Evolutionary conservation across 2,888 invertebrate genomes (phyloP).

Genomic region (Exephanes ischioxanthus): DNA sequence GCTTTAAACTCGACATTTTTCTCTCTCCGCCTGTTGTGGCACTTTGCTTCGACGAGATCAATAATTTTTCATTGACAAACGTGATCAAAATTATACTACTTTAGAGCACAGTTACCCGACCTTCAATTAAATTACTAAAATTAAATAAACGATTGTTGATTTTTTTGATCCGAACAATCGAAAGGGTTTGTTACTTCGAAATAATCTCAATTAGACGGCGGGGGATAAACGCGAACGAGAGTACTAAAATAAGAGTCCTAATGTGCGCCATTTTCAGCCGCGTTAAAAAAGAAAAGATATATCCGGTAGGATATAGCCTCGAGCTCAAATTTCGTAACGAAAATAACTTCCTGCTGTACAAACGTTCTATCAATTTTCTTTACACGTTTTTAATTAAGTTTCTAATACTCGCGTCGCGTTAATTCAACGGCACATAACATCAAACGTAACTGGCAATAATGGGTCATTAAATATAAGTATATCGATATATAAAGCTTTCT

Average conservation of each 20-base stretch:
- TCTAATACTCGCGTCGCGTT: constrained; percentile 43
- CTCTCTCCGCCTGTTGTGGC: constrained; percentile 49
- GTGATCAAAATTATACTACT: constrained; percentile 56
- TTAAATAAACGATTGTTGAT: constrained; percentile 53
- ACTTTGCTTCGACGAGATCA: constrained; percentile 55
- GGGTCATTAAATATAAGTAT: constrained; percentile 73
- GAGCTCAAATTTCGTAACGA: constrained; percentile 28
- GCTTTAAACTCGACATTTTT: constrained; percentile 61
- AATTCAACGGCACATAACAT: constrained; percentile 81
- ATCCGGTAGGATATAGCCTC: constrained; percentile 25
- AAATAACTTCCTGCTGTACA: constrained; percentile 55
- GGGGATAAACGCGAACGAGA: constrained; percentile 54
- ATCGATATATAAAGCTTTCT: constrained; percentile 81
- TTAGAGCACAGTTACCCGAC: constrained; percentile 69
- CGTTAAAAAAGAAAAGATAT: constrained; percentile 1
- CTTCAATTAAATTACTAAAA: constrained; percentile 61
- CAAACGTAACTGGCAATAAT: constrained; percentile 81
- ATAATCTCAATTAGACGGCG: constrained; percentile 32
- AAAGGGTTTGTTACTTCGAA: constrained; percentile 13
- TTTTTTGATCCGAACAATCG: constrained; percentile 31
- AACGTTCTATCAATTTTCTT: constrained; percentile 48
- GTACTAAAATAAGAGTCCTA: constrained; percentile 20
- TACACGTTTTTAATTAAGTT: constrained; percentile 30
- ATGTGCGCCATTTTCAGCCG: constrained; percentile 14
- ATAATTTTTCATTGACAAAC: constrained; percentile 62